A percentile compares a stretch with the other conserved stretches of the same genome.
Conservation (phyloP, 53 echinoderm and acorn worm genomes). For the Luidia sarsii region DNA sequence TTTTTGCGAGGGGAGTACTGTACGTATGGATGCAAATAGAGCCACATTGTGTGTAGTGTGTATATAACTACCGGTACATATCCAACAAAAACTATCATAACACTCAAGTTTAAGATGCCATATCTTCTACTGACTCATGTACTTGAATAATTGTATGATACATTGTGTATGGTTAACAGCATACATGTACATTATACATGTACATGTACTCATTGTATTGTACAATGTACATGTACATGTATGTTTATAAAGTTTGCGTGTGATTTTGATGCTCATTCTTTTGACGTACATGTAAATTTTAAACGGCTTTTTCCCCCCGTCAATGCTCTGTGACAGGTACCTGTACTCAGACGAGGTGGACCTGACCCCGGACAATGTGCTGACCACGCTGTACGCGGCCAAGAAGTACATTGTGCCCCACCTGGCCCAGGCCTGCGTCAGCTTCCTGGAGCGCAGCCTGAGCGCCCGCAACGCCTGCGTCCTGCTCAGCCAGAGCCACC, state of each 20-base stretch:
- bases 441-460: slow-evolving; percentile 87
- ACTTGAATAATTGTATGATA: too few species aligned
- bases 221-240: background rate
- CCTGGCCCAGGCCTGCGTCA: slow-evolving; percentile 89
- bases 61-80: too few species aligned
- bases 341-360: slow-evolving; percentile 97
- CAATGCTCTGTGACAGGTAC: too few species aligned
- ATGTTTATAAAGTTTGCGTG: background rate
- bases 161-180: too few species aligned
- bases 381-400: slow-evolving; percentile 95
- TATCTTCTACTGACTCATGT: too few species aligned
- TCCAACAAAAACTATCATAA: too few species aligned
- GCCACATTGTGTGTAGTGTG: too few species aligned
- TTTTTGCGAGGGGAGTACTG: too few species aligned
- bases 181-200: too few species aligned
- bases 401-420: slow-evolving; percentile 98
- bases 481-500: slow-evolving; percentile 86
- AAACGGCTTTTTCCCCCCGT: too few species aligned
- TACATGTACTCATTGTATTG: background rate
- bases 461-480: slow-evolving; percentile 93
- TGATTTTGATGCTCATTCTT: background rate
- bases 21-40: too few species aligned
- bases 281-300: slow-evolving; percentile 6
- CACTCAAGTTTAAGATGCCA: too few species aligned
- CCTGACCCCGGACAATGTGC: slow-evolving; percentile 89